These are phyloP conservation scores for Lophius piscatorius DNA, from an alignment of 2,113 vertebrate species.

Conservation along the genomic window DNA sequence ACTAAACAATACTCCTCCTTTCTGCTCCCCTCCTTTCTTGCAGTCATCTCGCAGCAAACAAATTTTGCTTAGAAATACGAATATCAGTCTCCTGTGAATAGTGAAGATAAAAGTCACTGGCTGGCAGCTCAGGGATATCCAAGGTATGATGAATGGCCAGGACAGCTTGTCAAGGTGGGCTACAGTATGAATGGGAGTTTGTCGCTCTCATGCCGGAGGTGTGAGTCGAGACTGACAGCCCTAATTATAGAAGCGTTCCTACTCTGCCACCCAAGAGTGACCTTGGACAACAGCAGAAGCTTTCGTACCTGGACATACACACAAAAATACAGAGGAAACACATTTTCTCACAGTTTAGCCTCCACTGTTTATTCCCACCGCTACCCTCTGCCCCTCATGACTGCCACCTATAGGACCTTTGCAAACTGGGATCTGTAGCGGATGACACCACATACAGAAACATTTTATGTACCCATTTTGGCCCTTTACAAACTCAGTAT, in stretches of 20 bases:
- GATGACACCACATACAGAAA: slow-evolving; percentile 45
- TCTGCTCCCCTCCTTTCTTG: neutral
- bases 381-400: slow-evolving; percentile 39
- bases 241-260: slow-evolving; percentile 56
- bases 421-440: slow-evolving; percentile 27
- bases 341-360: slow-evolving; percentile 38
- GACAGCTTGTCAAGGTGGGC: slow-evolving; percentile 65
- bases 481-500: neutral
- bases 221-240: slow-evolving; percentile 50
- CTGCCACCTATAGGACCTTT: slow-evolving; percentile 54
- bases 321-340: slow-evolving; percentile 8
- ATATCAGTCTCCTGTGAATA: slow-evolving; percentile 34
- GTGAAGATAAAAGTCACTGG: slow-evolving; percentile 64
- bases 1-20: neutral
- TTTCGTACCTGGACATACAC: slow-evolving; percentile 16
- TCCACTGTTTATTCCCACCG: slow-evolving; percentile 15
- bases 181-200: slow-evolving; percentile 55
- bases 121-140: slow-evolving; percentile 61
- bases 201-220: slow-evolving; percentile 41
- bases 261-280: slow-evolving; percentile 47
- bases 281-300: slow-evolving; percentile 58
- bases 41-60: slow-evolving; percentile 23
- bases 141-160: slow-evolving; percentile 71
- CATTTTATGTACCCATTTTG: slow-evolving; percentile 6
- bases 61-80: slow-evolving; percentile 52